phyloP scores from a whole-genome alignment of 2,888 invertebrate species.

The Mesochorus sp. region DNA sequence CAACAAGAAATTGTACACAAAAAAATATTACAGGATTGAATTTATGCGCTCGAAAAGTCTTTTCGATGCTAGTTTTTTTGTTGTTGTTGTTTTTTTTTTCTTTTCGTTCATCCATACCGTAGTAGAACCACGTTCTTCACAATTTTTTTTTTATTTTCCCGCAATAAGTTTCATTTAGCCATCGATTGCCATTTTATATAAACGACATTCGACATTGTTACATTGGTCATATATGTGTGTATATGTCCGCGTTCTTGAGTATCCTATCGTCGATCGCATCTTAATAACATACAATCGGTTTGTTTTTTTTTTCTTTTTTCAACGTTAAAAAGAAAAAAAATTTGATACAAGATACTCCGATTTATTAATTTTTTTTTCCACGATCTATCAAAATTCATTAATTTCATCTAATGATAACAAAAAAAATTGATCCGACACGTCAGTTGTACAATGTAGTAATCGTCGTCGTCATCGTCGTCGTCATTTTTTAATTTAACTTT shows the following conservation, averaged over 20 bases:
- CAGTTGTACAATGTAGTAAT: neutral
- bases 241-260: constrained; percentile 24
- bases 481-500: constrained; percentile 29
- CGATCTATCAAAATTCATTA: constrained; percentile 44
- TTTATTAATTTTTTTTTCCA: constrained; percentile 18
- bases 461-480: neutral
- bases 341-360: constrained; percentile 34
- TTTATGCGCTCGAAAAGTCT: constrained; percentile 62
- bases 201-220: constrained; percentile 30
- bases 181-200: constrained; percentile 37
- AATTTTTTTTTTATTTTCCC: constrained; percentile 15
- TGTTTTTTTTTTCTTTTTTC: neutral
- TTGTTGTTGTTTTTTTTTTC: constrained; percentile 35
- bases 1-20: constrained; percentile 69
- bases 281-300: constrained; percentile 31
- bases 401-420: constrained; percentile 45
- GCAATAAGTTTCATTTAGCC: constrained; percentile 37
- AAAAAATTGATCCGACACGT: too few relatives aligned
- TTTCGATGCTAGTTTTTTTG: constrained; percentile 56
- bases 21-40: constrained; percentile 68
- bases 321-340: constrained; percentile 16
- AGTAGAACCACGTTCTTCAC: constrained; percentile 50
- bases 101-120: constrained; percentile 41
- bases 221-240: constrained; percentile 27
- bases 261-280: constrained; percentile 32